phyloP scores from a whole-genome alignment of 2,797 vertebrate genomes.

The Phaenicophaeus curvirostris region DNA sequence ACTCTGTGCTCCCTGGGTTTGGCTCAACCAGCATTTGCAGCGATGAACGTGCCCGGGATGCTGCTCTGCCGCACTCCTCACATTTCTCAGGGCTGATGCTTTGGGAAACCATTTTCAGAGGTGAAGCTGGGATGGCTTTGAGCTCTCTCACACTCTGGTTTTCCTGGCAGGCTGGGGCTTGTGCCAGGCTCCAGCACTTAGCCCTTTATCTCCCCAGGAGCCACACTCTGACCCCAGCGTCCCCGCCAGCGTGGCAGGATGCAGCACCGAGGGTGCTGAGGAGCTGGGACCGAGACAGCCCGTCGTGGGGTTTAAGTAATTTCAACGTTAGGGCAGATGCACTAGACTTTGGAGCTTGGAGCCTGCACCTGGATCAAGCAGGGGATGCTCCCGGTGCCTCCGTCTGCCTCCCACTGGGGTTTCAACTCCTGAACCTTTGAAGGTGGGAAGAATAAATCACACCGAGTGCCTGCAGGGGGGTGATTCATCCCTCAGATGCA shows the following conservation, averaged over 20 bases:
- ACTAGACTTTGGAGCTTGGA: not conserved
- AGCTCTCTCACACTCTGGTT: not conserved
- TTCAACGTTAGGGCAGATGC: not conserved
- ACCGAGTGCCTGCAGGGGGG: not conserved
- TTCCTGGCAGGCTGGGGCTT: not conserved
- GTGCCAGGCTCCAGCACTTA: rapidly evolving
- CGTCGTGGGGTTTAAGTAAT: not conserved
- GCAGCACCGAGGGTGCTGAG: not conserved
- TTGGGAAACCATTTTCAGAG: not conserved
- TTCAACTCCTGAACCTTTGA: not conserved
- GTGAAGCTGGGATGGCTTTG: rapidly evolving
- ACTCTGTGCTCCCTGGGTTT: too few species aligned
- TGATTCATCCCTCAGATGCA: not conserved
- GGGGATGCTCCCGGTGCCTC: not conserved
- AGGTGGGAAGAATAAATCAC: not conserved
- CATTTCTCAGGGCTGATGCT: not conserved
- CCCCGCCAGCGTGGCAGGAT: not conserved
- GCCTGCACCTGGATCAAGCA: not conserved
- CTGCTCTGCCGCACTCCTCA: too few species aligned
- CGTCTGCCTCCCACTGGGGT: not conserved
- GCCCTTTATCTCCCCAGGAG: not conserved
- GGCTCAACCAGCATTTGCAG: too few species aligned
- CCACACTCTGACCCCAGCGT: not conserved
- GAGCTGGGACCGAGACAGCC: rapidly evolving
- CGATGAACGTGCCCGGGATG: too few species aligned